Conservation (phyloP, 2,888 invertebrate genomes). For the Catocala sponsa region DNA sequence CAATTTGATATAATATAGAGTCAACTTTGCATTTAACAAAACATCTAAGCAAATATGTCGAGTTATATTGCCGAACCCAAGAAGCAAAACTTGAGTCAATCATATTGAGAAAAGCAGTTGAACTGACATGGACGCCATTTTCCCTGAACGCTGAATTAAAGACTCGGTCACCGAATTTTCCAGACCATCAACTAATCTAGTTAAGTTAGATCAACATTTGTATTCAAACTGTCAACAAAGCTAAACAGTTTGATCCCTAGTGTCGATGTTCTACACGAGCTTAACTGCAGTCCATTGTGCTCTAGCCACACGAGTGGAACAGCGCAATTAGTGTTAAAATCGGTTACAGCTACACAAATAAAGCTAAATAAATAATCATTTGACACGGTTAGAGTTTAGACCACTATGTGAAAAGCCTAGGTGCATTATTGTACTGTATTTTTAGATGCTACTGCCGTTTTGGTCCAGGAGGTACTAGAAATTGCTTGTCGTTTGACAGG, state of each 20-base stretch:
- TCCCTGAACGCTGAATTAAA: neutral
- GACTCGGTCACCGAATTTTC: neutral
- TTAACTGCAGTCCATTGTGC: neutral
- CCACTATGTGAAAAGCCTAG: neutral
- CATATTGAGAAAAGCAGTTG: too few relatives aligned
- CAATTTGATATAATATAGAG: too few relatives aligned
- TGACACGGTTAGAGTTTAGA: neutral
- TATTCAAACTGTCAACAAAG: neutral
- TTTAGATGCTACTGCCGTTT: too few relatives aligned
- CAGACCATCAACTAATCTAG: neutral
- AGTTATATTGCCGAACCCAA: too few relatives aligned
- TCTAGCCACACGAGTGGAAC: neutral
- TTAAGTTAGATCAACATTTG: neutral
- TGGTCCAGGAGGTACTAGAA: too few relatives aligned
- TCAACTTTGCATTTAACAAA: too few relatives aligned
- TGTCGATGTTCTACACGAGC: neutral
- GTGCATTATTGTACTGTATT: neutral
- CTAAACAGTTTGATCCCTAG: neutral
- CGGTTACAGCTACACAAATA: neutral
- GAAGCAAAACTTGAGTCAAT: too few relatives aligned
- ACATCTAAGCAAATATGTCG: too few relatives aligned
- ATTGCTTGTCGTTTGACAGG: too few relatives aligned
- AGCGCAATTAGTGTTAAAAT: neutral
- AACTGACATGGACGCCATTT: too few relatives aligned
- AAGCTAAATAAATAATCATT: neutral